These are phyloP conservation scores for Cinclus cinclus DNA, from an alignment of 2,113 vertebrate genomes.

Conservation along the genomic window DNA sequence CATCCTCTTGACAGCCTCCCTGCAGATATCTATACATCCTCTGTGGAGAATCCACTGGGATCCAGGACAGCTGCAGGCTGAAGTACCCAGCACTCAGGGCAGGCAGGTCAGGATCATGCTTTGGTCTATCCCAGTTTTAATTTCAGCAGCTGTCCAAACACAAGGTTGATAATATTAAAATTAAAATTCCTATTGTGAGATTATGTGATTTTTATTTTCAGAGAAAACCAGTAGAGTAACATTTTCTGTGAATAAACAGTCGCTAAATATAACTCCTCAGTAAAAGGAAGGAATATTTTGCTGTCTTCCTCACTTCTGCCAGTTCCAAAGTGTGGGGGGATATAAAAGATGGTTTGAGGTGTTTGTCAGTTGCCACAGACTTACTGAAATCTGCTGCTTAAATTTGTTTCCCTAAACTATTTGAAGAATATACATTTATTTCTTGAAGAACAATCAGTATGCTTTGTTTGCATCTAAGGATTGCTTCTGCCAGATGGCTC, in stretches of 20 bases:
- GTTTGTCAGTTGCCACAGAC: background rate
- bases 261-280: background rate
- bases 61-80: too few relatives aligned
- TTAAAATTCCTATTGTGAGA: background rate
- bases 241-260: background rate
- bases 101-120: fast-evolving
- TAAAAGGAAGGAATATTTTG: background rate
- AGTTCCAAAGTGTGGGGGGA: fast-evolving
- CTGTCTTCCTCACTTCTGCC: background rate
- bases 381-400: background rate
- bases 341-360: background rate
- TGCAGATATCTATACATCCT: fast-evolving
- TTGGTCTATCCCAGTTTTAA: background rate
- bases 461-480: background rate
- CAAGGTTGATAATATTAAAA: background rate
- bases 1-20: background rate
- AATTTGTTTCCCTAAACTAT: background rate
- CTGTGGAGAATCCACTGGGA: background rate
- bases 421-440: background rate
- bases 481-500: background rate
- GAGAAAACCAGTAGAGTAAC: background rate
- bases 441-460: background rate
- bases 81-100: background rate
- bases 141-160: background rate
- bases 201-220: background rate